Evolutionary conservation across 2,113 vertebrate genomes (phyloP), one percentile per base, ranked within the genome.

Genomic region (Phaethon lepturus): DNA sequence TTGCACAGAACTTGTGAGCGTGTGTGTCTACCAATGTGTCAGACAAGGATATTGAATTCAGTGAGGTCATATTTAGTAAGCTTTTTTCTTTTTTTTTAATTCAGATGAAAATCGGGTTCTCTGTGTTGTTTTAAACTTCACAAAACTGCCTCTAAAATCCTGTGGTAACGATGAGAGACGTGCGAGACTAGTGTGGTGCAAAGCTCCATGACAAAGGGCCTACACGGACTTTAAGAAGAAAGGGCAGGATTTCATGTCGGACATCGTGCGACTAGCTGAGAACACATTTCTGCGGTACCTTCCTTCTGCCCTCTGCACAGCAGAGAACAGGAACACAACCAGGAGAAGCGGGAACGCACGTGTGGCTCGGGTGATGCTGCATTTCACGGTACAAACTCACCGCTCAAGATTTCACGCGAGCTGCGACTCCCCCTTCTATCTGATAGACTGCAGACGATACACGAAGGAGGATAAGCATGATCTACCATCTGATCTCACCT

Each of bases 151-250:
- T 16, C 10, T 10, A 33, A 68, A 76, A 50, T 7, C 53, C 33
- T 10, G 13, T 6, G 40, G 17, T 13, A n/a, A 6, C 7, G 15
- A 16, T 0, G 7, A 35, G 19, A 23, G 25, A 16, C 11, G 11
- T 2, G 15, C n/a, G 28, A n/a, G n/a, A 7, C 0, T 9, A 25
- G 50, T 3, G 0, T 4, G 15, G 25, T 7, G 31, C 38, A 14
- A 12, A 7, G 75, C 42, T 71, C 33, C 59, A 3, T 17, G 42
- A 25, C 31, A 31, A 10, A 31, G 28, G 6, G 28, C 9, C 29
- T 25, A 4, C 47, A 3, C 9, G 17, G 60, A 33, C 18, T 5
- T 71, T 2, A 12, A 16, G 50, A 29, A 3, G 20, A 53, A 26
- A 1, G 16, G 71, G 12, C 19, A 38, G 56, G 40, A 22, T 25